These are phyloP conservation scores for Scaptomyza montana DNA, from an alignment of 1,140 invertebrate genomes.

Conservation along the genomic window DNA sequence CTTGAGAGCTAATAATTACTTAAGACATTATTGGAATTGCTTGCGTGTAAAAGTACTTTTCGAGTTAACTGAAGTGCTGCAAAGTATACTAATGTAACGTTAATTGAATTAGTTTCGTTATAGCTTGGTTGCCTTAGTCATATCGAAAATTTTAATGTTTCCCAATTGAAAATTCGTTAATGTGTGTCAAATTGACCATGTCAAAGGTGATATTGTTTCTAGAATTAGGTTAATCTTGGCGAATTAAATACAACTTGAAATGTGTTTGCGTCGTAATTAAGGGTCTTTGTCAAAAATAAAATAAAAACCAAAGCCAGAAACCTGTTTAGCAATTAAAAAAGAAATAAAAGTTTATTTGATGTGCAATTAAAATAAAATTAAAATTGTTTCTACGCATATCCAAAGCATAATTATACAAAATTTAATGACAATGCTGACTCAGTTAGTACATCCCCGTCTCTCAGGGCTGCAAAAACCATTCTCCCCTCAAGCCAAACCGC, in stretches of 20 bases:
- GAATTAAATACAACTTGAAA: constrained; percentile 15
- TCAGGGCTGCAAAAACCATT: too few species aligned
- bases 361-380: constrained; percentile 64
- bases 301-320: constrained; percentile 27
- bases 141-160: neutral
- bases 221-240: neutral
- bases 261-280: constrained; percentile 14
- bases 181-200: too few species aligned
- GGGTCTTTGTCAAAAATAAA: neutral
- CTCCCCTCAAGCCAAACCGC: neutral
- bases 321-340: constrained; percentile 71
- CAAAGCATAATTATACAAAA: constrained; percentile 14
- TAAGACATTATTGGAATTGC: too few species aligned
- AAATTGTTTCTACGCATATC: too few species aligned
- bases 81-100: neutral
- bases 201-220: neutral
- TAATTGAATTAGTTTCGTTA: neutral
- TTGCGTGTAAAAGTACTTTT: too few species aligned
- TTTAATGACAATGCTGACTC: constrained; percentile 37
- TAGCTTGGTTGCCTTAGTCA: neutral
- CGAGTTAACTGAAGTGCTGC: neutral
- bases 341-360: constrained; percentile 75
- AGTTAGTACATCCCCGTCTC: neutral
- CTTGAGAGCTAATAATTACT: too few species aligned
- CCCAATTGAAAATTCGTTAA: neutral